Percentiles rank a stretch among this genome's conserved stretches.
These are phyloP conservation scores for Diarsia mendica DNA, from an alignment of 2,888 invertebrate species.

Conservation along the genomic window DNA sequence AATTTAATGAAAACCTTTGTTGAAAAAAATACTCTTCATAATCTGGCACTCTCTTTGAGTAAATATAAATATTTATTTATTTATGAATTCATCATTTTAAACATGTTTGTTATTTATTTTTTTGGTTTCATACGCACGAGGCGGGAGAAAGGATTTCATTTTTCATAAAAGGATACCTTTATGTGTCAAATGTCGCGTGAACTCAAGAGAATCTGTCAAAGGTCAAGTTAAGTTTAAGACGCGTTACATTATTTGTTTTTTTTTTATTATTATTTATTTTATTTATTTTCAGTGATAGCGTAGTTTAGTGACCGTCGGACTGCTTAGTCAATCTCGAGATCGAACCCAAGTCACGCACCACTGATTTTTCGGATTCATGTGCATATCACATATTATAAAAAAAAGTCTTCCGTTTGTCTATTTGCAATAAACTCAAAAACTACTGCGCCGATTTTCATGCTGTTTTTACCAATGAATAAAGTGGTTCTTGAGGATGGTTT, in stretches of 20 bases:
- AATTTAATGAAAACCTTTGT: constrained; percentile 33
- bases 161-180: neutral
- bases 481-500: too few relatives aligned
- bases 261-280: neutral
- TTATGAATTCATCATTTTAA: neutral
- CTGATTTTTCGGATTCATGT: too few relatives aligned
- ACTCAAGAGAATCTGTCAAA: constrained; percentile 2
- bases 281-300: neutral
- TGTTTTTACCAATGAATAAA: too few relatives aligned
- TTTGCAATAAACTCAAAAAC: too few relatives aligned
- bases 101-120: neutral
- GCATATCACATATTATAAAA: too few relatives aligned
- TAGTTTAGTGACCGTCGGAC: too few relatives aligned
- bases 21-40: neutral
- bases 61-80: constrained; percentile 16
- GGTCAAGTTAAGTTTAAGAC: neutral
- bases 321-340: too few relatives aligned
- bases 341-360: too few relatives aligned
- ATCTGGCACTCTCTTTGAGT: constrained; percentile 7
- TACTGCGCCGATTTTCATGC: too few relatives aligned
- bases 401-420: too few relatives aligned
- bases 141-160: neutral
- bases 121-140: neutral
- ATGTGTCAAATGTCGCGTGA: neutral
- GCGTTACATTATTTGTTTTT: neutral